phyloP scores from a whole-genome alignment of 2,888 invertebrate species.

The Axea sp. region DNA sequence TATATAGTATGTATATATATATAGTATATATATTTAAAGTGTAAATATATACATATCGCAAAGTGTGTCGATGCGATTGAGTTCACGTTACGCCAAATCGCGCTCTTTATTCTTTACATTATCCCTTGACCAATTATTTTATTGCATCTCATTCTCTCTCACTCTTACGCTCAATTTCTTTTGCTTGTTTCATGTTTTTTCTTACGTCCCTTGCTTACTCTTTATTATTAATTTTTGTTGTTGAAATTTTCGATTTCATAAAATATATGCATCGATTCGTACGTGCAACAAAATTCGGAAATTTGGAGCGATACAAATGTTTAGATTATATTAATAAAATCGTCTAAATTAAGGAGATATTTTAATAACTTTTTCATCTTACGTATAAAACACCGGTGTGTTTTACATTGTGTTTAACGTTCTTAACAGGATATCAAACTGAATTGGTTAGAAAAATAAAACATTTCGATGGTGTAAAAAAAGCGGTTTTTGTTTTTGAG shows the following conservation, averaged over 20 bases:
- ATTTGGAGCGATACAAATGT: conserved; percentile 39
- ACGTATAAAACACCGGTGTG: conserved; percentile 9
- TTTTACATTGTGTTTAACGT: no score
- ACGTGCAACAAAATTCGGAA: conserved; percentile 46
- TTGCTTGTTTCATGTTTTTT: conserved; percentile 4
- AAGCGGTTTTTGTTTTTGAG: conserved; percentile 8
- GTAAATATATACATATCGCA: conserved; percentile 69
- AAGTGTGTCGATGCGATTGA: conserved; percentile 61
- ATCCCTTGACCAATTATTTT: conserved; percentile 30
- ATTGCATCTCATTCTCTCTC: conserved; percentile 5
- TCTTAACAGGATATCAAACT: no score
- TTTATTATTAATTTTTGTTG: no score
- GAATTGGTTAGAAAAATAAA: no score
- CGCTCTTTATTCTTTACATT: conserved; percentile 56
- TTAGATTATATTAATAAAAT: conserved; percentile 31
- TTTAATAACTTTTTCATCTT: conserved; percentile 44
- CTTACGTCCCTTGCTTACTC: not conserved
- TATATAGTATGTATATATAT: conserved; percentile 64
- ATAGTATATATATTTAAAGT: conserved; percentile 64
- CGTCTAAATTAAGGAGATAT: conserved; percentile 16
- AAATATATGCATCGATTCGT: conserved; percentile 46
- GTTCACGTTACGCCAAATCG: conserved; percentile 54
- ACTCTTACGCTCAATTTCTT: not conserved
- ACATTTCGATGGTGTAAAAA: not conserved
- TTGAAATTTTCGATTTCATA: conserved; percentile 39